phyloP scores from a whole-genome alignment of 2,113 vertebrate genomes.

The Spheniscus mendiculus region DNA sequence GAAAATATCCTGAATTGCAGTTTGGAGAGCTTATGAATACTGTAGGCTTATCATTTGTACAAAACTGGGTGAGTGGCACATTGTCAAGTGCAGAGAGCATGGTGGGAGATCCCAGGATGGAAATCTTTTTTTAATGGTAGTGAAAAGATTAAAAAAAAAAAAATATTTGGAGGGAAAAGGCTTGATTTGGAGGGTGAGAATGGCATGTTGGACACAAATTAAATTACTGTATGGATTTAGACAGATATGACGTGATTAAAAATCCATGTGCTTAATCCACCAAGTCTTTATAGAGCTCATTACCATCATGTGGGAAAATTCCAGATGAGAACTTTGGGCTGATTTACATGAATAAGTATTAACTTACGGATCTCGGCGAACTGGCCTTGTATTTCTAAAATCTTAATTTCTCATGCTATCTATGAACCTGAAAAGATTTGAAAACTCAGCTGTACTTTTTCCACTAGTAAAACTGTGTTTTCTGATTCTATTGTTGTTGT shows the following conservation, averaged over 20 bases:
- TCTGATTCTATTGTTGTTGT: background rate
- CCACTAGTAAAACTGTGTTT: background rate
- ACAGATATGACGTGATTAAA: background rate
- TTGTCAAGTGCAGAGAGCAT: slow-evolving; percentile 34
- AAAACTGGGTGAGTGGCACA: background rate
- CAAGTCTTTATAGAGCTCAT: background rate
- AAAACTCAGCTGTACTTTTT: background rate
- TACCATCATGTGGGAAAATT: background rate
- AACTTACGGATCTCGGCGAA: background rate
- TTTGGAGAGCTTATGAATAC: slow-evolving; percentile 1
- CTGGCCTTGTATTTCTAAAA: background rate
- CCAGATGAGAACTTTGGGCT: background rate
- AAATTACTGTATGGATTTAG: background rate
- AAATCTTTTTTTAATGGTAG: background rate
- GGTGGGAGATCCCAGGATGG: slow-evolving; percentile 17
- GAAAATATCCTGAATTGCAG: slow-evolving; percentile 2
- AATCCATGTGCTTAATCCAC: background rate
- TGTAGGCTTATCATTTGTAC: slow-evolving; percentile 25
- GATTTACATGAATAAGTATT: background rate
- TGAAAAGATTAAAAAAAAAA: background rate
- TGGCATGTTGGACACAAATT: background rate
- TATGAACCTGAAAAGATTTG: background rate
- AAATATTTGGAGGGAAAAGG: background rate
- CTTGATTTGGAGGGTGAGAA: background rate
- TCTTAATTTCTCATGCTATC: background rate